phyloP scores from a whole-genome alignment of 1,140 invertebrate genomes.

The Drosophila insularis region DNA sequence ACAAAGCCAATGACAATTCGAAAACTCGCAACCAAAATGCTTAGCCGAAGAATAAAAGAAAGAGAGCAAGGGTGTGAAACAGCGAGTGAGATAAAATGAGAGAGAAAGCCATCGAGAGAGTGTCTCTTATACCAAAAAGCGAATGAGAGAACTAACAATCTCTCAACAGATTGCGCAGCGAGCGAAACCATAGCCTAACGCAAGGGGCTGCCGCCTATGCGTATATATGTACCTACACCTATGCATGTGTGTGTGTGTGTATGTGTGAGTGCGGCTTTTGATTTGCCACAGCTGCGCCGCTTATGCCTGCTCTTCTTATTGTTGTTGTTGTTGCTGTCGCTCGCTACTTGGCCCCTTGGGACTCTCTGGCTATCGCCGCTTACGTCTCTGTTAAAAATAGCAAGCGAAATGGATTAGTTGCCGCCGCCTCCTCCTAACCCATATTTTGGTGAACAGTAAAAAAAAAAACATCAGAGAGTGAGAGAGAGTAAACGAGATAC shows the following conservation, averaged over 20 bases:
- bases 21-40: slow-evolving; percentile 38
- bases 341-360: slow-evolving; percentile 37
- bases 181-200: slow-evolving; percentile 50
- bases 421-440: slow-evolving; percentile 26
- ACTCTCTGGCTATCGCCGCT: slow-evolving; percentile 43
- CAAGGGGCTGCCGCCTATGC: slow-evolving; percentile 46
- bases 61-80: slow-evolving; percentile 9
- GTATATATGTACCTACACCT: slow-evolving; percentile 20
- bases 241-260: slow-evolving; percentile 16
- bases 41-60: slow-evolving; percentile 24
- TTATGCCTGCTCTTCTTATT: slow-evolving; percentile 27
- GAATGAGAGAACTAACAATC: slow-evolving; percentile 10
- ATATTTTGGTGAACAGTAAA: not conserved
- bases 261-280: slow-evolving; percentile 54
- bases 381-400: slow-evolving; percentile 70
- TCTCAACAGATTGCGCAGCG: slow-evolving; percentile 43
- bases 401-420: slow-evolving; percentile 73
- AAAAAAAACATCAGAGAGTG: slow-evolving; percentile 15
- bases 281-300: slow-evolving; percentile 58
- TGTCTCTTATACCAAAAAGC: not conserved
- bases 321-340: slow-evolving; percentile 46
- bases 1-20: slow-evolving; percentile 56
- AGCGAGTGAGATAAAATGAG: slow-evolving; percentile 22
- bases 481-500: slow-evolving; percentile 20
- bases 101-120: slow-evolving; percentile 13